These are phyloP conservation scores for Myotis yumanensis DNA, from an alignment of 2,113 vertebrate species.

Conservation along the genomic window DNA sequence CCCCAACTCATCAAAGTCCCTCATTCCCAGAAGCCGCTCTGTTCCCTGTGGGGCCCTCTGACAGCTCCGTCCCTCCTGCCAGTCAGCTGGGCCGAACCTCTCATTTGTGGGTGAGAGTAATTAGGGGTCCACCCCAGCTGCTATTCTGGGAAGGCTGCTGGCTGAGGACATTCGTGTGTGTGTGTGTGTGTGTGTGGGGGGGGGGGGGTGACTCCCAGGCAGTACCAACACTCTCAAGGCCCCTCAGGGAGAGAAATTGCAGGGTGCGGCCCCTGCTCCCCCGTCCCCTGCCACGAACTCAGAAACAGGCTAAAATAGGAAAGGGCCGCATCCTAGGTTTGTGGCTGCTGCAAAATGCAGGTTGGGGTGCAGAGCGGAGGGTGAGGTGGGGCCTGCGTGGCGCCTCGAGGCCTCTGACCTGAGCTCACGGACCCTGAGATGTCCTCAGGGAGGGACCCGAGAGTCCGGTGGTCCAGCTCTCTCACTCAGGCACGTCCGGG, in stretches of 20 bases:
- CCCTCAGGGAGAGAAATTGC: constrained; percentile 18
- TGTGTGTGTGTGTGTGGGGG: too few relatives aligned
- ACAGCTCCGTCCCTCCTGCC: background rate
- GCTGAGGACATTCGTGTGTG: background rate
- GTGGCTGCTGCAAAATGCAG: background rate
- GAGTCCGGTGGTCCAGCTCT: background rate
- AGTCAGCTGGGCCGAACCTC: constrained; percentile 29
- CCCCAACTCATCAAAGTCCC: background rate
- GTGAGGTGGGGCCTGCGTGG: background rate
- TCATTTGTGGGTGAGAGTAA: constrained; percentile 74
- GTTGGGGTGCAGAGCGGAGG: background rate
- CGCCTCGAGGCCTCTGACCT: background rate
- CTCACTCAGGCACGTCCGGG: background rate
- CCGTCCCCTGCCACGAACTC: constrained; percentile 22
- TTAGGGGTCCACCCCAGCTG: constrained; percentile 59
- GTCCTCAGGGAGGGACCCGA: background rate
- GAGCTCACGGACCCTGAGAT: accelerated
- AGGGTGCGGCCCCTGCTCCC: background rate
- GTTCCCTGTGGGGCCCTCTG: background rate
- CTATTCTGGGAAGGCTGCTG: constrained; percentile 67
- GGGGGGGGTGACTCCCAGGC: background rate
- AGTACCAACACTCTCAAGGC: background rate
- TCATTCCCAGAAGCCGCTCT: background rate
- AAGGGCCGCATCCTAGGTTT: background rate
- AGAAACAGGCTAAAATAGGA: constrained; percentile 45